Base-by-base conservation (phyloP, 2,797 vertebrate genomes). In the Emydoidea blandingii region DNA sequence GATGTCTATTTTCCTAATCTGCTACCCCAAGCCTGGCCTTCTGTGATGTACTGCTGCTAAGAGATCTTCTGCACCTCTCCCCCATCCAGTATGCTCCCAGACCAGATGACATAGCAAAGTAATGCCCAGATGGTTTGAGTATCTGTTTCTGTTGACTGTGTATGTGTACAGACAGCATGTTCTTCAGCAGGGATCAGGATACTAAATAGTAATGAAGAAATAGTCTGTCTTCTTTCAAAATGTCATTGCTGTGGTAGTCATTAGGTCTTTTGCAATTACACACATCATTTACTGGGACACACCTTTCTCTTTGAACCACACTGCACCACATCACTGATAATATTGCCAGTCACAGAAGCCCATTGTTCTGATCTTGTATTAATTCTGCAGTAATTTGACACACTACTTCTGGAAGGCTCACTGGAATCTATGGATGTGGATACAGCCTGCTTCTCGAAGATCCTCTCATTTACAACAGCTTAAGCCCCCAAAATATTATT, bases 1-100 rank as follows among this genome's bases (percentile, higher is more conserved):
- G n/a, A 74, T 88, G 41, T 86, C 74, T 95, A 59, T 85, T 37
- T 83, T 83, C 37, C 5, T 49, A 79, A 56, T 85, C 76, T 44
- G 59, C 86, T 92, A 86, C 79, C 83, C 19, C 56, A 50, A 21
- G 27, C 15, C 27, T 16, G 47, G 34, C 74, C 90, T 88, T 68
- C 85, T 97, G 91, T 93, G 87, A 95, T 94, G 81, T 86, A 44
- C n/a, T 0, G 0, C 84, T 56, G 0, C 86, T 0, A 1, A 78
- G 78, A 84, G 41, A 47, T 78, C 25, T 65, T 81, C 41, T 44
- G 44, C 3, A 1, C 12, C 84, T 6, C 25, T 76, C 23, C 18
- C 72, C 82, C 90, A 65, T 74, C 79, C 2, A 3, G 25, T 6
- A 16, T 31, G 4, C 79, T 93, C 56, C 62, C 25, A 8, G 2